Base-by-base conservation (phyloP, 2,888 invertebrate species). In the Eupithecia subfuscata region DNA sequence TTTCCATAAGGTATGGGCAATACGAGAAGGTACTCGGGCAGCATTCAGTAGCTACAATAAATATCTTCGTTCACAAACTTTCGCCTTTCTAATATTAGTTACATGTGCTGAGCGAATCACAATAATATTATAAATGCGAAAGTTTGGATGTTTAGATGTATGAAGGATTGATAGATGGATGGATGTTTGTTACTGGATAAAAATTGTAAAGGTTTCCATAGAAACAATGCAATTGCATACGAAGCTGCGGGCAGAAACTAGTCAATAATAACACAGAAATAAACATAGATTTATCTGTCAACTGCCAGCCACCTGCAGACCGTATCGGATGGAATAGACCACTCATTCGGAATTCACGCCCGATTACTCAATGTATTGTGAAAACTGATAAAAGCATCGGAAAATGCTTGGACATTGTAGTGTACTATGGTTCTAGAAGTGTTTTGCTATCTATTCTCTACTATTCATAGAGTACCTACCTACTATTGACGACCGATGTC, bases 281-380 rank as follows among this genome's bases (percentile, higher is more conserved):
- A 22, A 56, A 56, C 11, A 4, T 22, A 18, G 16, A 67, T 40
- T n/a, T 67, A 40, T 67, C 65, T 37, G 34, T 65, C 18, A n/a
- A 65, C 8, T 37, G 37, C 37, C 18, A 18, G 40, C 40, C 64
- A 64, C 64, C 63, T 64, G 64, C 64, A 64, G 16, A 64, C 25
- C 64, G 60, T 25, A 60, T 60, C 60, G 60, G 25, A 60, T 60
- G 12, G 60, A 60, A 22, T 16, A 64, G 64, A 22, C 40, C 70
- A 25, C 40, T 70, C 70, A 43, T 22, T 43, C 18, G 30, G 22
- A 70, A 40, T 56, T 22, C 40, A n/a, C 70, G 48, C 34, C 60
- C 25, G 70, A 70, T 70, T 70, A 70, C 8, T 34, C 70, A 43
- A n/a, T 40, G 70, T 70, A 40, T 60, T 37, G n/a, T 60, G 18